phyloP scores from a whole-genome alignment of 1,140 invertebrate species.

The Anoplolepis gracilipes region DNA sequence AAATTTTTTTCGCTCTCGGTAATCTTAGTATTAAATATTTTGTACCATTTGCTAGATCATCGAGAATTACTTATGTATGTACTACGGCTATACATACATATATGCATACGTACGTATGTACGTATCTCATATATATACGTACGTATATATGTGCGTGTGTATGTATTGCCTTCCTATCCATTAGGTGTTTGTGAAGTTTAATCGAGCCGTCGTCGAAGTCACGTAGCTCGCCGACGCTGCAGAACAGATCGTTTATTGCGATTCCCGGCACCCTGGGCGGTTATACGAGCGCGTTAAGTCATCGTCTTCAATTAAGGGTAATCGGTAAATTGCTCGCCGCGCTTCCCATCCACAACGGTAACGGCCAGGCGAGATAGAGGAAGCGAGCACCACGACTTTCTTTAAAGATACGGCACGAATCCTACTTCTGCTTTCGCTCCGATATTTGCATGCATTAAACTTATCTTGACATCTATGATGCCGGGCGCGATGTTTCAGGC shows the following conservation, averaged over 20 bases:
- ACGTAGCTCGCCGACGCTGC: conserved; percentile 77
- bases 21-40: conserved; percentile 59
- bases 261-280: conserved; percentile 69
- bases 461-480: conserved; percentile 73
- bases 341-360: conserved; percentile 8
- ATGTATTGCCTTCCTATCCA: conserved; percentile 25
- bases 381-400: conserved; percentile 14
- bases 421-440: conserved; percentile 78
- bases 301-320: conserved; percentile 85
- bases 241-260: conserved; percentile 80
- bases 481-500: conserved; percentile 63
- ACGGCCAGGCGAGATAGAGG: conserved; percentile 28
- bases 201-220: conserved; percentile 73
- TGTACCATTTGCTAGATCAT: background rate
- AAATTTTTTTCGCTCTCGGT: conserved; percentile 9
- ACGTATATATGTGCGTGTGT: too few relatives aligned
- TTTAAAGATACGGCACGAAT: conserved; percentile 82
- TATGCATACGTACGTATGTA: background rate
- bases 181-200: conserved; percentile 63
- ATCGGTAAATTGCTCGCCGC: conserved; percentile 82
- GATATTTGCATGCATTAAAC: conserved; percentile 83
- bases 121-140: background rate
- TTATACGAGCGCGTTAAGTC: conserved; percentile 80
- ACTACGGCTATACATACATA: background rate
- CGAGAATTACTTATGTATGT: background rate